These are phyloP conservation scores for Stenurella melanura DNA, from an alignment of 2,888 invertebrate genomes.

Conservation along the genomic window DNA sequence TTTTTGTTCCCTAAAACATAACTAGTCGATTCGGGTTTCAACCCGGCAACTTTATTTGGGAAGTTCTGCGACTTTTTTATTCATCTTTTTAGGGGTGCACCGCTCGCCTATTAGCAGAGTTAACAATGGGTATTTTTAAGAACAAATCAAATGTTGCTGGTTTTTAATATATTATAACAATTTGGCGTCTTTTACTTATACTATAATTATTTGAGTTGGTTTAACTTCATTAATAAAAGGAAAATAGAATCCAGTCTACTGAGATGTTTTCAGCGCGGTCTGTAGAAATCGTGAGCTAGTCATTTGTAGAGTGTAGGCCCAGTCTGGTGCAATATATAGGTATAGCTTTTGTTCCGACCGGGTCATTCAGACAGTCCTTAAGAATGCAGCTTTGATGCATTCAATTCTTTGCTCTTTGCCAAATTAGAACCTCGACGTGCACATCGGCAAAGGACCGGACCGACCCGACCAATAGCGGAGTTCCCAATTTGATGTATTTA, in stretches of 20 bases:
- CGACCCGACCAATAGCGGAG: not conserved
- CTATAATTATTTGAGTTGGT: no score
- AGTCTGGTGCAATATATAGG: conserved; percentile 24
- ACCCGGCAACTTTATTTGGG: no score
- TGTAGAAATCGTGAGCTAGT: conserved; percentile 16
- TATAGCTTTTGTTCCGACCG: conserved; percentile 15
- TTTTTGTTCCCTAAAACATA: no score
- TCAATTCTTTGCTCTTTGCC: conserved; percentile 26
- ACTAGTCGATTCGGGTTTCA: no score
- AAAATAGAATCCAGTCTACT: not conserved
- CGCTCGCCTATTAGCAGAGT: no score
- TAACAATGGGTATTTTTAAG: no score
- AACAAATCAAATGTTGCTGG: no score
- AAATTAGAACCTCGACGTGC: conserved; percentile 17
- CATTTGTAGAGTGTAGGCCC: conserved; percentile 22
- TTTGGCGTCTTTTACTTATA: not conserved
- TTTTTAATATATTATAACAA: not conserved
- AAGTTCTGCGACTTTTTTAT: no score
- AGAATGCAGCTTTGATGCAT: conserved; percentile 30
- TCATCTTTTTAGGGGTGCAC: no score
- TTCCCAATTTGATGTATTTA: not conserved
- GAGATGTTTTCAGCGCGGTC: conserved; percentile 15
- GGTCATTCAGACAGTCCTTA: conserved; percentile 27
- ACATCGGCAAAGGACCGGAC: not conserved
- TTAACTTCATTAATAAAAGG: not conserved